Evolutionary conservation across 1,140 invertebrate genomes (phyloP), one percentile per base, ranked within the genome.

Genomic region (Pseudomyrmex concolor): DNA sequence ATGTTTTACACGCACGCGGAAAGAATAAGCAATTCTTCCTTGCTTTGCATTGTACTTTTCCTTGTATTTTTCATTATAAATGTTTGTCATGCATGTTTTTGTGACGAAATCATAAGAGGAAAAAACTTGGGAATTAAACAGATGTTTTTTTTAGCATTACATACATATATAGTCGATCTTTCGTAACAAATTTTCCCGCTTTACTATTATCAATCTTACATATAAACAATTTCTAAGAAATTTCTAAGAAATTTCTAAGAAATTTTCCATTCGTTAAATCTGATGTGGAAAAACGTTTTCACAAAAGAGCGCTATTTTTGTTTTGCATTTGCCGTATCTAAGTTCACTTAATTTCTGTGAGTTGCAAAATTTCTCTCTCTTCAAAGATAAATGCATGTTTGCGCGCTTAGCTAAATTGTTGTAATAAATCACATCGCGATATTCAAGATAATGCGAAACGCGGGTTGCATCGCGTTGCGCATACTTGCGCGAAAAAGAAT

Each of bases 381-480:
- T 25, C 70, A 50, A 15, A 12, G 50, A 13, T 12, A 70, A 70
- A 60, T 5, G 2, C 70, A 80, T 70, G 34, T 19, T 34, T 25
- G 13, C 34, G 19, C 12, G 17, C 7, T 68, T 48, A 12, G 1
- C 54, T 55, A 51, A 70, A 59, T n/a, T 59, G 10, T 78, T 25
- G 25, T 19, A 59, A 78, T 68, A 78, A 68, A 78, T 78, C 34
- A 68, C 55, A 25, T 62, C 45, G 57, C 13, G 22, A 54, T 34
- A 71, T 34, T 34, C 5, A 48, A 78, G 34, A 59, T 59, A 59
- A 48, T 43, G 34, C 34, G 13, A 25, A 70, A 51, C 17, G 19
- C 2, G 19, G 19, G 34, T 57, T 48, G 43, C 19, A 8, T n/a
- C 25, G 13, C 34, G 25, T 77, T 55, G 63, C 63, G 64, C 64